Base-by-base conservation (phyloP, 2,888 invertebrate genomes). In the Tipula helvola region DNA sequence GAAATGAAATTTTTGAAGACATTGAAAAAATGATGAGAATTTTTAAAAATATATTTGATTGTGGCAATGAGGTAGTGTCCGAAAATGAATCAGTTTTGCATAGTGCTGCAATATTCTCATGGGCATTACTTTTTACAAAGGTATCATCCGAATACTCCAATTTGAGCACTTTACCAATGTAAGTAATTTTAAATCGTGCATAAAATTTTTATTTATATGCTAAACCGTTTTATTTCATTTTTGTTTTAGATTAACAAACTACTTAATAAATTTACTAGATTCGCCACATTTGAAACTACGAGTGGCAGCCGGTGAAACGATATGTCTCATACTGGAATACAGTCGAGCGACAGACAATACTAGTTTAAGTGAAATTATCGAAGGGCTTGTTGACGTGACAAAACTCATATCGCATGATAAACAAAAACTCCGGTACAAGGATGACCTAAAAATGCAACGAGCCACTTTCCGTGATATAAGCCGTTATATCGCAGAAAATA, bases 381-480 rank as follows among this genome's bases (percentile, higher is more conserved):
- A 91, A 41, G 93, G 93, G 86, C 92, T 97, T 86, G 93, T 95
- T 89, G 95, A 95, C 87, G 93, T 94, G 83, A 93, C 99, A 87
- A 95, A 94, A 87, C 94, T 95, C 89, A 93, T 99, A 88, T 96
- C 98, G 10, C 96, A 96, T 0, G 99, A 99, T 92, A 97, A 98
- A 57, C 96, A 97, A 91, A 99, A 99, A 92, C 97, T 95, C 90
- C 91, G 97, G 88, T 98, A 98, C 39, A 99, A 99, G 91, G 96
- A 97, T 88, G 99, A 99, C 91, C 94, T 98, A 87, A 97, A 98
- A 91, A 94, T 96, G 89, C 99, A 99, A 91, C 93, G 98, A 13
- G 98, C 98, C 39, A 97, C 97, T 88, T 99, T 99, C 92, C 93
- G 99, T 86, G 99, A 99, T 90, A 96, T 98, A 88, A 93, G 98